phyloP scores from a whole-genome alignment of 2,888 invertebrate genomes.

The Tiphia femorata region DNA sequence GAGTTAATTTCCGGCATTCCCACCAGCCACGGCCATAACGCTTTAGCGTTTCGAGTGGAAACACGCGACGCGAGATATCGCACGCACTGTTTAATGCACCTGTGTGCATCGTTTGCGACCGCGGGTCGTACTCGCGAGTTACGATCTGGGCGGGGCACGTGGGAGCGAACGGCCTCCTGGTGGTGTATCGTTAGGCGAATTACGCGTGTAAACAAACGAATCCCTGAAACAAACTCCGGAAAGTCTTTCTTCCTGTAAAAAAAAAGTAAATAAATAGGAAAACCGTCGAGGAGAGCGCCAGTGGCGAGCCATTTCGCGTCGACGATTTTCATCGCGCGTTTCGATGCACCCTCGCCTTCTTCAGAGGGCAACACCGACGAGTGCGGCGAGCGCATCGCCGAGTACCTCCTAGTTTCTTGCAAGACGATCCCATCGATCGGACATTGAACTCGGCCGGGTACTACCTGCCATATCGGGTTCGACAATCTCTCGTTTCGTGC shows the following conservation, averaged over 20 bases:
- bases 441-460: slow-evolving; percentile 36
- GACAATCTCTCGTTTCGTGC: slow-evolving; percentile 32
- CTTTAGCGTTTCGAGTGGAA: slow-evolving; percentile 7
- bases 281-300: background rate
- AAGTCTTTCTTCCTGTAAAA: background rate
- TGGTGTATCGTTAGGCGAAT: no score
- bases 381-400: slow-evolving; percentile 3
- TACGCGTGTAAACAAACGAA: no score
- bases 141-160: no score
- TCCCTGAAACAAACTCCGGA: no score
- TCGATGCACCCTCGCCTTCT: background rate
- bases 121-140: no score
- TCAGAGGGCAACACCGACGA: no score
- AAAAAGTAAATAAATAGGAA: no score
- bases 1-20: slow-evolving; percentile 52
- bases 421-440: slow-evolving; percentile 44
- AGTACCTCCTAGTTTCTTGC: slow-evolving; percentile 29
- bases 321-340: background rate
- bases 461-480: slow-evolving; percentile 36
- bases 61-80: no score
- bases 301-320: background rate
- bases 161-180: no score
- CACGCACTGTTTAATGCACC: no score
- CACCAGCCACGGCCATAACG: slow-evolving; percentile 26
- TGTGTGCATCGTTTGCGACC: no score